Evolutionary conservation across 1,140 invertebrate species (phyloP).

Genomic region (Drosophila lacteicornis): DNA sequence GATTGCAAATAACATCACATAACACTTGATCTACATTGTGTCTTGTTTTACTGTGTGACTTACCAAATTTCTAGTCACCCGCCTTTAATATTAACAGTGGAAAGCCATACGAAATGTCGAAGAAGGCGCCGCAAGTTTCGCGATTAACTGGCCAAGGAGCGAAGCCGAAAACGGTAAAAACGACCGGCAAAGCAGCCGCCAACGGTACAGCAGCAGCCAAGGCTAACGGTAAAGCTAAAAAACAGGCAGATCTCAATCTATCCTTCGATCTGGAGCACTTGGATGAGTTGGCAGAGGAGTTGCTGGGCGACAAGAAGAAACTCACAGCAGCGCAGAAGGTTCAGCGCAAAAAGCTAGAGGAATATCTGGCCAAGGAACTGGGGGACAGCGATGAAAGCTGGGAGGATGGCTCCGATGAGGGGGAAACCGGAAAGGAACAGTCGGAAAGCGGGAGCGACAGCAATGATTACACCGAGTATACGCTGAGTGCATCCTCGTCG

Average conservation of each 20-base stretch:
- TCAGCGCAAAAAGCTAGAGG: not conserved
- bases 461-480: conserved; percentile 2
- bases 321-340: not conserved
- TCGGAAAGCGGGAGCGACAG: too few species aligned
- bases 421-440: too few species aligned
- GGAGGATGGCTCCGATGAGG: not conserved
- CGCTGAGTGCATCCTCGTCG: not conserved
- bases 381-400: not conserved
- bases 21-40: not conserved
- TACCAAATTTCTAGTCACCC: not conserved
- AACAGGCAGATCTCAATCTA: not conserved
- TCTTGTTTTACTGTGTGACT: not conserved
- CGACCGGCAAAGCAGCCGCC: not conserved
- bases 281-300: not conserved
- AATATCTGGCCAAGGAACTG: not conserved
- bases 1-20: too few species aligned
- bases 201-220: not conserved
- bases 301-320: not conserved
- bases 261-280: not conserved
- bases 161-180: not conserved
- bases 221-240: not conserved
- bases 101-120: not conserved
- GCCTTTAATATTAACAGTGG: not conserved
- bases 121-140: too few species aligned
- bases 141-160: not conserved